Evolutionary conservation across 1,140 invertebrate species (phyloP), one percentile per base, ranked within the genome.

Genomic region (Bilobella aurantiaca): DNA sequence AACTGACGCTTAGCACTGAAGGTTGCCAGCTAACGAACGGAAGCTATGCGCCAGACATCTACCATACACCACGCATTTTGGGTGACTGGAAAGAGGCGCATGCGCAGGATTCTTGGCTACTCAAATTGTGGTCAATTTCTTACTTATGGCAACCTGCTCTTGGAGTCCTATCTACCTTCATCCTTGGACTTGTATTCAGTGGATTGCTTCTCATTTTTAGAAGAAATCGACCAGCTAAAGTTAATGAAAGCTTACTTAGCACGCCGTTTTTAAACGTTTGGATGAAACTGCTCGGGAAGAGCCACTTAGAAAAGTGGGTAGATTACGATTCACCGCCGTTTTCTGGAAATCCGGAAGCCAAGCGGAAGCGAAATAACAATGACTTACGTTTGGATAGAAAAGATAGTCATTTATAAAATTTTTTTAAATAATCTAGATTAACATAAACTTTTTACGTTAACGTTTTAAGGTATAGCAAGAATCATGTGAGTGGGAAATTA

Each of bases 41-140:
- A 72, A 72, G n/a, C n/a, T n/a, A n/a, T n/a, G n/a, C n/a, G n/a
- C n/a, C 31, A 65, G 58, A 30, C 31, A 53, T 34, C 18, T 72
- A 18, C 31, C 68, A 25, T 69, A 64, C 0, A 67, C 66, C n/a
- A 66, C 70, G 8, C 49, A 3, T 12, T 23, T 53, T 12, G 49
- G 58, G 18, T 59, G 12, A 29, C 18, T 59, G 58, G 58, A 59
- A 59, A 30, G 58, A 8, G 25, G 23, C 37, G 5, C 58, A 62
- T 29, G 58, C n/a, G n/a, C 47, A 66, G 14, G 37, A 62, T 21
- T 62, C 65, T 27, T 31, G 18, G 31, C 2, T 34, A 25, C 2
- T 53, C 8, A 62, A 66, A 32, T n/a, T 67, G 12, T 59, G n/a
- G 32, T 58, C 49, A 61, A 42, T 59, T 37, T 58, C 61, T 8